Percentiles rank a stretch among this genome's conserved stretches.
Evolutionary conservation across 2,113 vertebrate species (phyloP).

Genomic region (Cinclus cinclus): DNA sequence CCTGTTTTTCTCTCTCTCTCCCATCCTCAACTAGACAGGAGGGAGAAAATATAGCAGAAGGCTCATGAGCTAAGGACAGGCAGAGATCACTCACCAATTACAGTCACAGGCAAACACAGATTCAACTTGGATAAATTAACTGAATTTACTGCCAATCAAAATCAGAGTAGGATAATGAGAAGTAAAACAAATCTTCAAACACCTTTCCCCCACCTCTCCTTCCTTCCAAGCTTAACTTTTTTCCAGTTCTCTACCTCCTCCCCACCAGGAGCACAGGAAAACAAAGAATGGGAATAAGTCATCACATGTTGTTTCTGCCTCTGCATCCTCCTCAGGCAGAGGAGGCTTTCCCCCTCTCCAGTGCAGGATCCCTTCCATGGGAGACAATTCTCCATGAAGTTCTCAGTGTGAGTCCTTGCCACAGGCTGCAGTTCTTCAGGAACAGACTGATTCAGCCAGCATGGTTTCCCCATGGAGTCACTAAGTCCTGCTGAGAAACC

Average conservation of each 20-base stretch:
- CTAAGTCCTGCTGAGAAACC: background rate
- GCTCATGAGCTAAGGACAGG: background rate
- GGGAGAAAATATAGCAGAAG: background rate
- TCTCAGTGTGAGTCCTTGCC: background rate
- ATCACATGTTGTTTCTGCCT: background rate
- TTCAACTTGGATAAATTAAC: background rate
- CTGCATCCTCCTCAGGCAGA: background rate
- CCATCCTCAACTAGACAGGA: background rate
- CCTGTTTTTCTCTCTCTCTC: too few species aligned
- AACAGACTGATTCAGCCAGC: background rate
- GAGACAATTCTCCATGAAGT: fast-evolving
- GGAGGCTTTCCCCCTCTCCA: background rate
- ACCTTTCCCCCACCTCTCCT: background rate
- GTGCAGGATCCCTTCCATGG: background rate
- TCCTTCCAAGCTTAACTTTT: background rate
- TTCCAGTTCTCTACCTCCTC: background rate
- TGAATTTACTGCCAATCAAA: background rate
- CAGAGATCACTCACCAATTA: background rate
- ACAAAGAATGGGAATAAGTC: background rate
- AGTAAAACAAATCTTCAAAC: background rate
- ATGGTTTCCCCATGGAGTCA: too few species aligned
- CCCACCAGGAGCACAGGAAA: background rate
- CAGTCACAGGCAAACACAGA: background rate
- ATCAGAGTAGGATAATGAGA: background rate
- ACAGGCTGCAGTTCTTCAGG: background rate